A percentile compares a stretch with the other conserved stretches of the same genome.
Evolutionary conservation across 1,140 invertebrate genomes (phyloP).

Genomic region (Potamilus streckersoni): DNA sequence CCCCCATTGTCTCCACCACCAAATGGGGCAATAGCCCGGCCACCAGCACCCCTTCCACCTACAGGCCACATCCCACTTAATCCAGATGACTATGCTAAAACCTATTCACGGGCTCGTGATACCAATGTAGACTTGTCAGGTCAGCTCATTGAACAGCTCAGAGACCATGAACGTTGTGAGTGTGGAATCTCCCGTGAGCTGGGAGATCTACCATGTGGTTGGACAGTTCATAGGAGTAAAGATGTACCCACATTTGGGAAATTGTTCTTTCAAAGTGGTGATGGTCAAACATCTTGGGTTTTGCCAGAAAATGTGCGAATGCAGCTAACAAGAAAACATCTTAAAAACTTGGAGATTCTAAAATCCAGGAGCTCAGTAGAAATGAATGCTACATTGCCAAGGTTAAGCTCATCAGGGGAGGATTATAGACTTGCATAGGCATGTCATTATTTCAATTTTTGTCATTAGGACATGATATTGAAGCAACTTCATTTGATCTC

Average conservation of each 20-base stretch:
- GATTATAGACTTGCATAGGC: too few species aligned
- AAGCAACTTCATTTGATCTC: too few species aligned
- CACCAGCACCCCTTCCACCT: constrained; percentile 14
- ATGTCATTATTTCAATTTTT: too few species aligned
- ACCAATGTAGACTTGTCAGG: constrained; percentile 22
- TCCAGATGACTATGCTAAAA: constrained; percentile 5
- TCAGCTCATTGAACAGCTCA: constrained; percentile 14
- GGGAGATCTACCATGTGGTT: constrained; percentile 25
- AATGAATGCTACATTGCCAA: too few species aligned
- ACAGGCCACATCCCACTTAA: neutral
- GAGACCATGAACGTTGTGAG: constrained; percentile 28
- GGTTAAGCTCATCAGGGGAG: too few species aligned
- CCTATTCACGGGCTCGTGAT: constrained; percentile 24
- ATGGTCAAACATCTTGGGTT: constrained; percentile 23
- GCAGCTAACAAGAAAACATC: constrained; percentile 26
- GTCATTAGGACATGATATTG: too few species aligned
- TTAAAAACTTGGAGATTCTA: constrained; percentile 10
- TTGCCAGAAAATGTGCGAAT: constrained; percentile 22
- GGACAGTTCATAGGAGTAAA: constrained; percentile 30
- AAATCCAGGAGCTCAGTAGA: too few species aligned
- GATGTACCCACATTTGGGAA: constrained; percentile 7
- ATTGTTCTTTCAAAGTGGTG: constrained; percentile 24
- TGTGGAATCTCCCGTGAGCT: constrained; percentile 25
- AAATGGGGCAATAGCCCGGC: constrained; percentile 2
- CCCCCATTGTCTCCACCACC: neutral